A percentile compares a stretch with the other conserved stretches of the same genome.
These are phyloP conservation scores for Eupithecia centaureata DNA, from an alignment of 2,888 invertebrate species.

Conservation along the genomic window DNA sequence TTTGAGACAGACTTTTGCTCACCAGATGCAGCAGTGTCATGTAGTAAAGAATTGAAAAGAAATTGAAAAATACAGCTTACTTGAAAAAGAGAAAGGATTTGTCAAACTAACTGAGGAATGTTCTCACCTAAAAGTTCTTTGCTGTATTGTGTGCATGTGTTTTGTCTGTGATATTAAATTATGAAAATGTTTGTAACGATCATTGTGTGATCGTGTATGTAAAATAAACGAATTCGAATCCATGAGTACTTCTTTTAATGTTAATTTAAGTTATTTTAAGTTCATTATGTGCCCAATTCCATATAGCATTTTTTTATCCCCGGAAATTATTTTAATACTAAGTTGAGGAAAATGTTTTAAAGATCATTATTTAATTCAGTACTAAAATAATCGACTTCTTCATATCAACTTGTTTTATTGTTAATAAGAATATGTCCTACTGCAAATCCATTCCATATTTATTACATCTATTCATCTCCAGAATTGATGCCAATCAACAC, in stretches of 20 bases:
- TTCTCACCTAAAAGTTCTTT: neutral
- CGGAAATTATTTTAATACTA: too few relatives aligned
- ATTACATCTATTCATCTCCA: too few relatives aligned
- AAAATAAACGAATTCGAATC: conserved; percentile 39
- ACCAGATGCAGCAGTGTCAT: neutral
- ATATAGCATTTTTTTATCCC: too few relatives aligned
- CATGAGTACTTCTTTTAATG: conserved; percentile 33
- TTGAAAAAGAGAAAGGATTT: neutral
- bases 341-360: conserved; percentile 37
- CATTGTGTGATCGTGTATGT: conserved; percentile 2
- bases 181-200: conserved; percentile 37
- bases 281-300: too few relatives aligned
- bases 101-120: neutral
- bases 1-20: neutral
- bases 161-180: conserved; percentile 71
- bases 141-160: conserved; percentile 34
- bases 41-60: neutral
- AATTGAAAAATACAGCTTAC: neutral
- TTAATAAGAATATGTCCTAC: neutral
- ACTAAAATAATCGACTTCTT: conserved; percentile 37
- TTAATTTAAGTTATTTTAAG: too few relatives aligned
- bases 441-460: neutral
- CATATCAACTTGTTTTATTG: conserved; percentile 34
- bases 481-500: conserved; percentile 2
- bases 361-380: neutral